phyloP scores from a whole-genome alignment of 2,797 vertebrate genomes.

The Acrocephalus scirpaceus region DNA sequence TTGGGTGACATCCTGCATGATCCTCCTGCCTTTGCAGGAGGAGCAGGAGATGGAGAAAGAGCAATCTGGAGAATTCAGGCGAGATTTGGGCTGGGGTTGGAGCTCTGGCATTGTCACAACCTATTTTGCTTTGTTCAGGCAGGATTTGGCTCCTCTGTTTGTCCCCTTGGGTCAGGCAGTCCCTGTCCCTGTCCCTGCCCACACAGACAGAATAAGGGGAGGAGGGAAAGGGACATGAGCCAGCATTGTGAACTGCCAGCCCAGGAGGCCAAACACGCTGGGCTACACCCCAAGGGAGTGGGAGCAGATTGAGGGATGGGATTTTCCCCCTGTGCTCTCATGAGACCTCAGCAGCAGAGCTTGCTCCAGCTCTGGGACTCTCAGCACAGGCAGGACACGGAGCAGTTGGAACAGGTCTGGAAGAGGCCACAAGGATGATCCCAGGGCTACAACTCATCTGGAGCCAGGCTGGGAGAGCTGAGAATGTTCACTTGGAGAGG shows the following conservation, averaged over 20 bases:
- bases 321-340: background rate
- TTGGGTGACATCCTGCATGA: background rate
- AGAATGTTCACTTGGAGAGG: fast-evolving
- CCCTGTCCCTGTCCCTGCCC: background rate
- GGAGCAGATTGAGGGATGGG: background rate
- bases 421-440: fast-evolving
- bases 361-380: background rate
- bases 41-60: background rate
- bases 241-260: background rate
- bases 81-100: background rate
- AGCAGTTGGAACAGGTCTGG: background rate
- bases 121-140: background rate
- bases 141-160: background rate
- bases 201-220: background rate
- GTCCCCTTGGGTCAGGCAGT: background rate
- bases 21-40: background rate
- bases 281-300: background rate
- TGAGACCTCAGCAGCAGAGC: background rate
- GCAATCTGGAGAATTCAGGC: background rate
- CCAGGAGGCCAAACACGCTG: background rate
- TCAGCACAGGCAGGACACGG: background rate
- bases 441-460: background rate
- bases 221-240: background rate
- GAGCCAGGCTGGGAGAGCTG: background rate
- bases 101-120: background rate